Conservation (phyloP, 2,113 vertebrate species). For the Indicator indicator region DNA sequence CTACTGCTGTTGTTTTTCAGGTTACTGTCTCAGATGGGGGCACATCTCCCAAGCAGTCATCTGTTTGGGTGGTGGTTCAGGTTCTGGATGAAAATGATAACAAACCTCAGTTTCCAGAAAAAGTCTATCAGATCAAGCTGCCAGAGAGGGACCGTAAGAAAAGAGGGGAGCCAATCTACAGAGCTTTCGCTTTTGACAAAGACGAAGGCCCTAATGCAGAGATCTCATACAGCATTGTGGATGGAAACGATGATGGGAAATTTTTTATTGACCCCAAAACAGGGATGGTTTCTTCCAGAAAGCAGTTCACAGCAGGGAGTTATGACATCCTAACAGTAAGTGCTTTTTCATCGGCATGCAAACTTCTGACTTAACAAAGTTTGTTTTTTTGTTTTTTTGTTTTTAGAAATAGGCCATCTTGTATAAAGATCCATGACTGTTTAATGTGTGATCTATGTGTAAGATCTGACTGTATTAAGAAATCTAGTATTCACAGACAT, state of each 20-base stretch:
- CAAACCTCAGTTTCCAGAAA: constrained; percentile 93
- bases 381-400: neutral
- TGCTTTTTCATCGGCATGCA: neutral
- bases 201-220: constrained; percentile 93
- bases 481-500: neutral
- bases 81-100: constrained; percentile 97
- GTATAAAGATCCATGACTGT: neutral
- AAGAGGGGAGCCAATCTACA: constrained; percentile 91
- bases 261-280: constrained; percentile 98
- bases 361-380: neutral
- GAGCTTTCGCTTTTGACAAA: constrained; percentile 92
- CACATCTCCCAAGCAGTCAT: constrained; percentile 84
- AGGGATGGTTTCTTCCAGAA: constrained; percentile 93
- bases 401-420: neutral
- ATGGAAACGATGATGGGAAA: constrained; percentile 93
- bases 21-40: constrained; percentile 91
- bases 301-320: constrained; percentile 91
- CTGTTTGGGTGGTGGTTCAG: constrained; percentile 91
- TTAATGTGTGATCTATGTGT: neutral
- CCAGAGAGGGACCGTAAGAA: constrained; percentile 92
- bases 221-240: constrained; percentile 92
- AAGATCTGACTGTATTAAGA: neutral
- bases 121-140: constrained; percentile 93
- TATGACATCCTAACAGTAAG: constrained; percentile 97
- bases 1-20: constrained; percentile 69